These are phyloP conservation scores for Sphinx pinastri DNA, from an alignment of 2,888 invertebrate species.

Conservation along the genomic window DNA sequence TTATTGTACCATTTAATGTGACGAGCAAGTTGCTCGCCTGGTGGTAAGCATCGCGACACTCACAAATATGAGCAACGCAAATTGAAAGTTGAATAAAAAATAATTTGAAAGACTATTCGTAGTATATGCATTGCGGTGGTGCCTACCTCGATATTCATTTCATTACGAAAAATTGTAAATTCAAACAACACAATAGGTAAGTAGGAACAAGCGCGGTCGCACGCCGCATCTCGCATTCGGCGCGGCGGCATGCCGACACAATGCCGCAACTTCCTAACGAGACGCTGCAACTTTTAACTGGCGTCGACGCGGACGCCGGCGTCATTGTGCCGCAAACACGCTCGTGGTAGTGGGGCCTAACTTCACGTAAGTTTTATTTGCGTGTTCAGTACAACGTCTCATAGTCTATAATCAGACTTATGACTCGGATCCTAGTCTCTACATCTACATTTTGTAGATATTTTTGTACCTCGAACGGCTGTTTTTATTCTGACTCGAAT, in stretches of 20 bases:
- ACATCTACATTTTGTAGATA: too few species aligned
- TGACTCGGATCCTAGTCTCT: too few species aligned
- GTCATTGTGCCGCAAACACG: conserved; percentile 11
- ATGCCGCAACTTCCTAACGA: conserved; percentile 15
- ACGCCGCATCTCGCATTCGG: conserved; percentile 5
- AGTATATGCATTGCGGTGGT: too few species aligned
- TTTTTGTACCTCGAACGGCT: neutral
- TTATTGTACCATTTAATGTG: too few species aligned
- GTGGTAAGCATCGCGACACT: too few species aligned
- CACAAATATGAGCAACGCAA: too few species aligned
- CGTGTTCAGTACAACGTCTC: too few species aligned
- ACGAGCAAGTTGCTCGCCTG: too few species aligned
- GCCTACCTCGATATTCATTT: neutral
- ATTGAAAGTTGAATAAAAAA: too few species aligned
- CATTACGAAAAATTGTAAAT: neutral
- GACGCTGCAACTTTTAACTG: conserved; percentile 21
- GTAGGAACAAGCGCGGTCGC: neutral
- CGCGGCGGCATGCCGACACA: neutral
- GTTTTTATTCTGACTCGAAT: neutral
- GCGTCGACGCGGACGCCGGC: neutral
- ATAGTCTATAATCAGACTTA: neutral
- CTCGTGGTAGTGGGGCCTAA: too few species aligned
- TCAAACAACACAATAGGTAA: neutral
- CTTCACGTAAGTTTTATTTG: neutral
- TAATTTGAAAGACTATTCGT: too few species aligned